Evolutionary conservation across 2,797 vertebrate species (phyloP).

Genomic region (Caiman crocodilus): DNA sequence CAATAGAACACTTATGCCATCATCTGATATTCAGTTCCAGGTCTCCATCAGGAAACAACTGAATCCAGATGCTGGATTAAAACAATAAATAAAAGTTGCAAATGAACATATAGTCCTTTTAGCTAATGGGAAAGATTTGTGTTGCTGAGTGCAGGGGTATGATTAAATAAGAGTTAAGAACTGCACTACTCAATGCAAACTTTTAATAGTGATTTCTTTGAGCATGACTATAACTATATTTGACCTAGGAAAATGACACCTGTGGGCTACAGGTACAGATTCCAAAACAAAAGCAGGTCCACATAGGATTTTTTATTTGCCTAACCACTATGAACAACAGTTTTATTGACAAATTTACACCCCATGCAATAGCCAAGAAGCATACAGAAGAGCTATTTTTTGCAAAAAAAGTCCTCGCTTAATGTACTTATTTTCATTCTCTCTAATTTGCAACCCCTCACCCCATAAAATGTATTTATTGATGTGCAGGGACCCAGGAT

Average conservation of each 20-base stretch:
- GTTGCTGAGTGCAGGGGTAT: slow-evolving; percentile 23
- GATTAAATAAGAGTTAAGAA: background rate
- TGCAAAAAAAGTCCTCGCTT: background rate
- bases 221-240: background rate
- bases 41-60: slow-evolving; percentile 40
- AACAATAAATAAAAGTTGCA: slow-evolving; percentile 55
- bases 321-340: background rate
- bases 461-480: background rate
- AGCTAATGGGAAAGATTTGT: slow-evolving; percentile 38
- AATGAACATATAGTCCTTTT: slow-evolving; percentile 60
- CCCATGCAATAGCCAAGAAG: background rate
- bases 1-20: slow-evolving; percentile 59
- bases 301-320: background rate
- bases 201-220: background rate
- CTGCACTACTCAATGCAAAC: slow-evolving; percentile 11
- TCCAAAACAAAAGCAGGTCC: background rate
- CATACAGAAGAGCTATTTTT: background rate
- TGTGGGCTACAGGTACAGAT: background rate
- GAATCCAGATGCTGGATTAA: slow-evolving; percentile 68
- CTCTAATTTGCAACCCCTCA: background rate
- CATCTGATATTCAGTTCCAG: background rate
- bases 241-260: background rate
- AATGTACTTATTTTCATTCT: background rate
- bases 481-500: background rate
- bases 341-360: background rate